Percentiles rank a stretch among this genome's conserved stretches.
Conservation (phyloP, 2,797 vertebrate genomes). For the Rhynchotus rufescens region DNA sequence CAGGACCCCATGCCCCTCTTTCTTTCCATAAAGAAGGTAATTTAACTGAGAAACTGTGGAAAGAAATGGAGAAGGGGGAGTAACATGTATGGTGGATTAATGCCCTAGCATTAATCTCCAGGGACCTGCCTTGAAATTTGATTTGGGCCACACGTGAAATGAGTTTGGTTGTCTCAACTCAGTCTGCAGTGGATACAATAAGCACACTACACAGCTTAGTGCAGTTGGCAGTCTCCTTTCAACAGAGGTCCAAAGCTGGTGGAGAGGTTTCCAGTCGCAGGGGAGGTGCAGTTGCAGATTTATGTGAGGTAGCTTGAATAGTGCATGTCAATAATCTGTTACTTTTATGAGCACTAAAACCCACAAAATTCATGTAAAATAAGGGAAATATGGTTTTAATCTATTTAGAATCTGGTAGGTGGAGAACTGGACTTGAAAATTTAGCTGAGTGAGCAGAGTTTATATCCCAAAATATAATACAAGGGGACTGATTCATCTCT, state of each 20-base stretch:
- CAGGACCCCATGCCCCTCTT: constrained; percentile 36
- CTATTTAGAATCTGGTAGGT: constrained; percentile 37
- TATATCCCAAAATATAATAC: background rate
- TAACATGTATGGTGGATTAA: background rate
- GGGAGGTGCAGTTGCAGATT: constrained; percentile 19
- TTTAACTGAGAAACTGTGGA: constrained; percentile 54
- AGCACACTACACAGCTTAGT: background rate
- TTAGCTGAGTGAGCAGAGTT: constrained; percentile 19
- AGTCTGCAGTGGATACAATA: background rate
- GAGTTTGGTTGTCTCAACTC: constrained; percentile 29
- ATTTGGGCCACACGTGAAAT: constrained; percentile 32
- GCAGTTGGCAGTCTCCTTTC: background rate
- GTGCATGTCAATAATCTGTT: background rate
- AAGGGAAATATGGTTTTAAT: constrained; percentile 6
- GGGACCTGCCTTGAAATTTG: constrained; percentile 3
- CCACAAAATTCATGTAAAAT: constrained; percentile 3
- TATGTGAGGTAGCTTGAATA: background rate
- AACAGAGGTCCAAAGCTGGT: background rate
- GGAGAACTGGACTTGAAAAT: background rate
- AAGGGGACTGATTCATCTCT: background rate
- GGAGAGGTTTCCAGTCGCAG: background rate
- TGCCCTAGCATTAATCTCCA: constrained; percentile 23
- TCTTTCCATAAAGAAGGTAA: constrained; percentile 39
- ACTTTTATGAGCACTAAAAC: constrained; percentile 39
- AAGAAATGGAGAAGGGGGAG: constrained; percentile 26